These are phyloP conservation scores for Diadegma fenestrale DNA, from an alignment of 2,888 invertebrate species.

Conservation along the genomic window DNA sequence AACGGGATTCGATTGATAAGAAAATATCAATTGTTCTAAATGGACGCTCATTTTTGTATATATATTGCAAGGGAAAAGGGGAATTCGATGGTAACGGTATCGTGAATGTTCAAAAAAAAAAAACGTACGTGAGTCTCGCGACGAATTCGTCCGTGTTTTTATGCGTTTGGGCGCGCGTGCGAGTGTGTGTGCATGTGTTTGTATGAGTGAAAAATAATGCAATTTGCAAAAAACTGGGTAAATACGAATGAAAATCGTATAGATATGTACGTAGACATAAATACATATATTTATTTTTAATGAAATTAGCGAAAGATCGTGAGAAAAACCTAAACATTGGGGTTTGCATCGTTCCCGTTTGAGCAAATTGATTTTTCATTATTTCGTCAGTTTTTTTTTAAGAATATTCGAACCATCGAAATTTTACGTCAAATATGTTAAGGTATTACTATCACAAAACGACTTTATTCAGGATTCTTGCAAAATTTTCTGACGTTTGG, in stretches of 20 bases:
- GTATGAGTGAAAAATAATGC: constrained; percentile 21
- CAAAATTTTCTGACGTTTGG: too few relatives aligned
- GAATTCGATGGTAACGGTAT: constrained; percentile 9
- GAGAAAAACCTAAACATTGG: background rate
- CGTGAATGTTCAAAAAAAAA: constrained; percentile 14
- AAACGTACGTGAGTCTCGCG: constrained; percentile 11
- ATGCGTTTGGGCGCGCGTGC: background rate
- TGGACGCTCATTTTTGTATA: constrained; percentile 47
- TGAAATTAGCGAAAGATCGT: constrained; percentile 20
- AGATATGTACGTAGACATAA: constrained; percentile 37
- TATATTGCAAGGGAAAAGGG: constrained; percentile 46
- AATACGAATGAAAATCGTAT: constrained; percentile 31
- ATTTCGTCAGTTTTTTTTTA: background rate
- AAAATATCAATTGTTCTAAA: constrained; percentile 24
- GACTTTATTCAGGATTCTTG: too few relatives aligned
- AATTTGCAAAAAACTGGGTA: constrained; percentile 50
- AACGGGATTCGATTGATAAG: constrained; percentile 55
- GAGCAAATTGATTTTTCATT: background rate
- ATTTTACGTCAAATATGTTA: background rate
- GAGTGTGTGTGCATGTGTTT: background rate
- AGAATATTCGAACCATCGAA: background rate
- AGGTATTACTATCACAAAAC: too few relatives aligned
- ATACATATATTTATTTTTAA: constrained; percentile 54
- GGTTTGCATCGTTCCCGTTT: background rate
- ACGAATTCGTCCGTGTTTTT: constrained; percentile 2